Evolutionary conservation across 2,797 vertebrate species (phyloP), one percentile per base, ranked within the genome.

Genomic region (Lophotriccus pileatus): DNA sequence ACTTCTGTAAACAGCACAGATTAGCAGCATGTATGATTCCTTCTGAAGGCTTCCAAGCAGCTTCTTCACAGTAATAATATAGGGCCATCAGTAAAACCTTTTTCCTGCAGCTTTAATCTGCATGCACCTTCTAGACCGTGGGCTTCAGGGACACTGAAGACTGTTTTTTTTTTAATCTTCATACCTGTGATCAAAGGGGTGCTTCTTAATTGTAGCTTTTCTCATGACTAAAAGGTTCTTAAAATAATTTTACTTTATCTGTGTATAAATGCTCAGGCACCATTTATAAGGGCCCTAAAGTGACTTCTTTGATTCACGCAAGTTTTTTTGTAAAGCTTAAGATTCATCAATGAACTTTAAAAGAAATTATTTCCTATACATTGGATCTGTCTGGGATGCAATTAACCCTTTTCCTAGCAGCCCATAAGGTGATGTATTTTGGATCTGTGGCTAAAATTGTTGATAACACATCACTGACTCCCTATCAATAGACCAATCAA

Each of bases 401-500:
- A 18, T 44, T 70, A 62, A 58, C 3, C 56, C 32, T 28, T 62
- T 62, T 49, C 1, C 0, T 37, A n/a, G n/a, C 36, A 69, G 27
- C 63, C 27, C 28, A n/a, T 25, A n/a, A 17, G 11, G 14, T 21
- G 27, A 18, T 28, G 10, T 25, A 6, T 43, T 90, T 84, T 75
- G 50, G 15, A 58, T 60, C 41, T 69, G 11, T n/a, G 46, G 7
- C 23, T 90, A 46, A 81, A 82, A 53, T 19, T 64, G 10, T n/a
- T 84, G 18, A 13, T 50, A 58, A 49, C 10, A 18, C 17, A 36
- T 14, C 0, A 4, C 0, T 56, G 28, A 60, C 16, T 25, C 14
- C 2, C 8, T 14, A 34, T 0, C 16, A 62, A 1, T 5, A 2
- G 6, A 30, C 50, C 17, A 18, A 12, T 18, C 27, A 52, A 30